Percentiles rank a stretch among this genome's conserved stretches.
Evolutionary conservation across 2,888 invertebrate genomes (phyloP).

Genomic region (Ommatoiulus sabulosus): DNA sequence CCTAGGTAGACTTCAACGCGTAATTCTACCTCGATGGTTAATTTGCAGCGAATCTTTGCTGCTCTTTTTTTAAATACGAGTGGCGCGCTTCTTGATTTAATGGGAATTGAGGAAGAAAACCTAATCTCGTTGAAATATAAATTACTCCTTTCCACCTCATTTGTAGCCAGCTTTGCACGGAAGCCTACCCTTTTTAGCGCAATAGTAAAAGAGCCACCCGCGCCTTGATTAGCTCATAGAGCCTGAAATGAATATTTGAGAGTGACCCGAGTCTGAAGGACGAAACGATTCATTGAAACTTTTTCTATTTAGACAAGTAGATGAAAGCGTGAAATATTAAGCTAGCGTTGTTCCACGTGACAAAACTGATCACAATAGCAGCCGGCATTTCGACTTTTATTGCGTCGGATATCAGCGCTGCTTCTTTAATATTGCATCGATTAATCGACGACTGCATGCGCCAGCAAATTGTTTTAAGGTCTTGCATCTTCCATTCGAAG

Average conservation of each 20-base stretch:
- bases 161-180: neutral
- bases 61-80: constrained; percentile 25
- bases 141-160: neutral
- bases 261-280: neutral
- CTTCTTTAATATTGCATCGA: constrained; percentile 32
- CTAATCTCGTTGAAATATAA: constrained; percentile 40
- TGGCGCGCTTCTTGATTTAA: neutral
- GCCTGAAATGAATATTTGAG: neutral
- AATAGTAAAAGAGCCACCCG: neutral
- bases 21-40: constrained; percentile 26
- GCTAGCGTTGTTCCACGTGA: neutral
- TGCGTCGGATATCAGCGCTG: neutral
- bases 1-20: neutral
- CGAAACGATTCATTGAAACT: neutral
- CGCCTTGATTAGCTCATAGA: constrained; percentile 5
- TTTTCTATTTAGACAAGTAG: constrained; percentile 18
- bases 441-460: constrained; percentile 1
- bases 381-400: neutral
- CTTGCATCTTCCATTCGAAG: neutral
- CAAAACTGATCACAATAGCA: neutral
- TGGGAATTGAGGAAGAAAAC: constrained; percentile 40
- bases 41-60: constrained; percentile 4
- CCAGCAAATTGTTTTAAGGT: neutral
- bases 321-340: constrained; percentile 36
- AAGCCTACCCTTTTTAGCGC: neutral